A percentile compares a stretch with the other conserved stretches of the same genome.
These are phyloP conservation scores for Unio delphinus DNA, from an alignment of 2,888 invertebrate species.

Conservation along the genomic window DNA sequence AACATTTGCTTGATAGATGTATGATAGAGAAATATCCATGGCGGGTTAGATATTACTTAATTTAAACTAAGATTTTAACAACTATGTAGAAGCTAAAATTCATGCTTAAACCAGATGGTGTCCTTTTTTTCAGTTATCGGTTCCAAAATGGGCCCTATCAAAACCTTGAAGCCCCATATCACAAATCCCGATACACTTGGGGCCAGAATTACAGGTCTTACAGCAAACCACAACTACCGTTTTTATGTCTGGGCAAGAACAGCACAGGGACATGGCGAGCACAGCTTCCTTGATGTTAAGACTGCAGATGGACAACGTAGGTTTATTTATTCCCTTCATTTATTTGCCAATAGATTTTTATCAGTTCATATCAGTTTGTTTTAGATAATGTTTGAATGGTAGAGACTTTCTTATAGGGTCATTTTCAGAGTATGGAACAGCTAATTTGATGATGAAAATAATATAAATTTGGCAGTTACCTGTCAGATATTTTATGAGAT, in stretches of 20 bases:
- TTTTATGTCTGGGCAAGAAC: slow-evolving; percentile 87
- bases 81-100: too few relatives aligned
- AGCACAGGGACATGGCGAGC: slow-evolving; percentile 89
- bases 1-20: too few relatives aligned
- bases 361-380: too few relatives aligned
- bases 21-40: too few relatives aligned
- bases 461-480: too few relatives aligned
- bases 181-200: slow-evolving; percentile 82
- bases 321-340: slow-evolving; percentile 17
- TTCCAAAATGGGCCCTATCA: slow-evolving; percentile 72
- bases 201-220: slow-evolving; percentile 90
- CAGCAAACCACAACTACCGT: slow-evolving; percentile 89
- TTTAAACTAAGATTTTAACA: too few relatives aligned
- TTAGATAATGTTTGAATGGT: too few relatives aligned
- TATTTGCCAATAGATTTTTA: neutral
- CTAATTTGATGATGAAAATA: too few relatives aligned
- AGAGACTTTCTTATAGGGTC: too few relatives aligned
- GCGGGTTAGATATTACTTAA: too few relatives aligned
- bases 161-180: slow-evolving; percentile 83
- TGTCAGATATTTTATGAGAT: too few relatives aligned
- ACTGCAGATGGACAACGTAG: slow-evolving; percentile 62
- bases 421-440: too few relatives aligned
- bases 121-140: slow-evolving; percentile 71
- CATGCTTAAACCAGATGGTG: neutral
- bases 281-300: slow-evolving; percentile 66